phyloP scores from a whole-genome alignment of 1,140 invertebrate genomes.

The Telenomus remus region DNA sequence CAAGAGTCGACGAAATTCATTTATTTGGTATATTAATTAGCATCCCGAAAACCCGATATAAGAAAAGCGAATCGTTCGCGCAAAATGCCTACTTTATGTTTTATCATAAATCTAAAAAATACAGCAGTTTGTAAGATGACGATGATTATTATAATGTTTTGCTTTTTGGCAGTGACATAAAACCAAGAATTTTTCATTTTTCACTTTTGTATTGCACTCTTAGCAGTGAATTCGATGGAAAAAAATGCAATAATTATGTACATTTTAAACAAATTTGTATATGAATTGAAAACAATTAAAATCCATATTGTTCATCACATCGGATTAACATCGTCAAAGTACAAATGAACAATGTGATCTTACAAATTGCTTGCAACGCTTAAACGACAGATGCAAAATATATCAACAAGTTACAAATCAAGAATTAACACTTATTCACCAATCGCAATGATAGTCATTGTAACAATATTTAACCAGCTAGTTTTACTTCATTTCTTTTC shows the following conservation, averaged over 20 bases:
- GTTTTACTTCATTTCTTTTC: too few relatives aligned
- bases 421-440: constrained; percentile 36
- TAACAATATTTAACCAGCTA: constrained; percentile 14
- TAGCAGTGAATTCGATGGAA: not conserved
- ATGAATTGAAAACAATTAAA: too few relatives aligned
- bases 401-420: constrained; percentile 29
- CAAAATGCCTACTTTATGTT: constrained; percentile 23
- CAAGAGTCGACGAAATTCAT: constrained; percentile 43
- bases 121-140: constrained; percentile 24
- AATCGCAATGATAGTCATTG: constrained; percentile 28
- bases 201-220: not conserved
- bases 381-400: constrained; percentile 21
- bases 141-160: constrained; percentile 7
- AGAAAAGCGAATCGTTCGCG: constrained; percentile 40
- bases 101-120: constrained; percentile 19
- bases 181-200: too few relatives aligned
- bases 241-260: not conserved
- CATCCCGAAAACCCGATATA: constrained; percentile 48
- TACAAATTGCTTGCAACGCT: constrained; percentile 16
- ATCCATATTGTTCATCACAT: constrained; percentile 26
- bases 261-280: constrained; percentile 2
- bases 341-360: constrained; percentile 32
- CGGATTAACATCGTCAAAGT: constrained; percentile 30
- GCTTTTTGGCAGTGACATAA: constrained; percentile 41
- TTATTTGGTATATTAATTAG: constrained; percentile 47